Conservation (phyloP, 2,797 vertebrate genomes). For the Sciaenops ocellatus region DNA sequence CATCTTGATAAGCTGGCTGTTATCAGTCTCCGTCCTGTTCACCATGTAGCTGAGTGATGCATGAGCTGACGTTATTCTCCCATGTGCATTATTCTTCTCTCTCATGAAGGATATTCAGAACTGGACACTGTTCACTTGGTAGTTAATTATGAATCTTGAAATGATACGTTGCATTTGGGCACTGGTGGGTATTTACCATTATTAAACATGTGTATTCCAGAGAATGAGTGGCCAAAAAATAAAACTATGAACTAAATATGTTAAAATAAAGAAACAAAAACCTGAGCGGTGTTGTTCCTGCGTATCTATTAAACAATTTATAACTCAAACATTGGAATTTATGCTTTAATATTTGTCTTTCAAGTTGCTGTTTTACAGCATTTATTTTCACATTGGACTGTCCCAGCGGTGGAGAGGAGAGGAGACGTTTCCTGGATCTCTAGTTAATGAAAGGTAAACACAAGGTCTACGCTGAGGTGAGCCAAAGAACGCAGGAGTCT, state of each 20-base stretch:
- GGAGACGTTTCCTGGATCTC: slow-evolving; percentile 65
- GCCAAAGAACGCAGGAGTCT: slow-evolving; percentile 73
- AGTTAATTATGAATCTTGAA: not conserved
- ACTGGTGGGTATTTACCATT: not conserved
- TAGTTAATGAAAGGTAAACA: slow-evolving; percentile 86
- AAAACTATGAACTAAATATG: not conserved
- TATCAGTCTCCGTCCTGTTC: slow-evolving; percentile 46
- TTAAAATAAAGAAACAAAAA: not conserved
- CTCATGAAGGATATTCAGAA: not conserved
- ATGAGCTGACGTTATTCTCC: slow-evolving; percentile 5
- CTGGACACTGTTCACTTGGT: not conserved
- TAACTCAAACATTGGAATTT: slow-evolving; percentile 17
- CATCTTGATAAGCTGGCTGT: slow-evolving; percentile 51
- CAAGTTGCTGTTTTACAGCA: slow-evolving; percentile 30
- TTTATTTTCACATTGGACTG: slow-evolving; percentile 54
- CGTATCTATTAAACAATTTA: slow-evolving; percentile 5
- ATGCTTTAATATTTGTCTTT: slow-evolving; percentile 45
- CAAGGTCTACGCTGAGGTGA: slow-evolving; percentile 64
- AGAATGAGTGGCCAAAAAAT: not conserved
- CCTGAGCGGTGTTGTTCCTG: not conserved
- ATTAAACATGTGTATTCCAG: not conserved
- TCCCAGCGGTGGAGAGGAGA: slow-evolving; percentile 39
- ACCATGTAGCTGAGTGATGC: slow-evolving; percentile 1
- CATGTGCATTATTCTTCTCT: not conserved
- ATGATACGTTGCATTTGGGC: not conserved